These are phyloP conservation scores for Andrena cerasifolii DNA, from an alignment of 1,140 invertebrate species.

Conservation along the genomic window DNA sequence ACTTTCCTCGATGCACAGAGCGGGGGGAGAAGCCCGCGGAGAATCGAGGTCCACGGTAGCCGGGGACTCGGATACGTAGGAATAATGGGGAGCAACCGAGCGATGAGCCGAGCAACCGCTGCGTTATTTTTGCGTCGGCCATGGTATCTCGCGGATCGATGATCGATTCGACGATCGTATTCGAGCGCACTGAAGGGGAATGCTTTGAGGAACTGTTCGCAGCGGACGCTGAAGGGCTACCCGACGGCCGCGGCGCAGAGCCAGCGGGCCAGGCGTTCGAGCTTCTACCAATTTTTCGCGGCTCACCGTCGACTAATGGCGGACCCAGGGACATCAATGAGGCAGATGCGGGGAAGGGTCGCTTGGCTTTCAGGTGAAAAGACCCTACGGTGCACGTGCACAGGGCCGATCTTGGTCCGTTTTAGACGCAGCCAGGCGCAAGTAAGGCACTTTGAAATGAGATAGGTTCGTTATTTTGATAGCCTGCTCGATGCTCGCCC, in stretches of 20 bases:
- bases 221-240: not conserved
- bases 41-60: not conserved
- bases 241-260: constrained; percentile 9
- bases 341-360: constrained; percentile 61
- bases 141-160: not conserved
- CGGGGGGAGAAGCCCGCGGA: not conserved
- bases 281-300: constrained; percentile 60
- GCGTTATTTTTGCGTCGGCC: constrained; percentile 18
- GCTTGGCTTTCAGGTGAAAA: constrained; percentile 56
- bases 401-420: constrained; percentile 44
- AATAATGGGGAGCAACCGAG: not conserved
- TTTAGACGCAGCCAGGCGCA: constrained; percentile 71
- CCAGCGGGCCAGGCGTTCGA: not conserved
- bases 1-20: not conserved
- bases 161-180: constrained; percentile 26
- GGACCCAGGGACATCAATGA: constrained; percentile 39
- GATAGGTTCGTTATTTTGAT: constrained; percentile 76
- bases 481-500: constrained; percentile 63
- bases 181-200: constrained; percentile 6
- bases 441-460: constrained; percentile 70
- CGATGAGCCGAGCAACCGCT: not conserved
- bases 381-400: constrained; percentile 56
- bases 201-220: not conserved
- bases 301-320: constrained; percentile 57
- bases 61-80: not conserved